Base-by-base conservation (phyloP, 2,888 invertebrate species). In the Drosophila cracens region DNA sequence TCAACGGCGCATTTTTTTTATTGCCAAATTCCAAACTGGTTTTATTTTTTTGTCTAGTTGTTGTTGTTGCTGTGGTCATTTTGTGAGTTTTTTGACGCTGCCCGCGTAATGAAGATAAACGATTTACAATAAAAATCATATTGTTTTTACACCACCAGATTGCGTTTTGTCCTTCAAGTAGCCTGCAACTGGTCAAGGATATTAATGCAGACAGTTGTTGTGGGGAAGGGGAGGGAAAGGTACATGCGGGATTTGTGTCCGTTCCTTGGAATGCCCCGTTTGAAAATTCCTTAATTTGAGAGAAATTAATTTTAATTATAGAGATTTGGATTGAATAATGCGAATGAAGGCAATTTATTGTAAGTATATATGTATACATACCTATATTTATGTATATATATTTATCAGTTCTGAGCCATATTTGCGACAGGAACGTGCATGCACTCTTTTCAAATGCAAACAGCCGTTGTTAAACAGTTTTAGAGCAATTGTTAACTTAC, bases 81-180 rank as follows among this genome's bases (percentile, higher is more conserved):
- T 75, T 53, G 59, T 43, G 60, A 73, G 67, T 54, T 11, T 34
- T 85, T 79, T 79, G 77, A 76, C 79, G 80, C 77, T 74, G 76
- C 48, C 52, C 79, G 82, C 87, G 74, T 87, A 88, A 88, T 87
- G 87, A 88, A 82, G 83, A 88, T 88, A 86, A 88, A 83, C 84
- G 88, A 79, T 84, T 84, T 76, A 77, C 77, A 86, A 86, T 89
- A 69, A 81, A 76, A 81, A 81, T 69, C 72, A 69, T 71, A 83
- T 86, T 86, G 74, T 76, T 70, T 68, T 71, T 80, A 72, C 81
- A 82, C 81, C 82, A 82, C 74, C 70, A 70, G 58, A 70, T 64
- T 65, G 74, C 64, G 66, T 63, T 63, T 31, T 62, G 52, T 38
- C 67, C 53, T 52, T 25, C 11, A 25, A 52, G 38, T 25, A 36